phyloP scores from a whole-genome alignment of 2,113 vertebrate genomes.

The Thomomys bottae region DNA sequence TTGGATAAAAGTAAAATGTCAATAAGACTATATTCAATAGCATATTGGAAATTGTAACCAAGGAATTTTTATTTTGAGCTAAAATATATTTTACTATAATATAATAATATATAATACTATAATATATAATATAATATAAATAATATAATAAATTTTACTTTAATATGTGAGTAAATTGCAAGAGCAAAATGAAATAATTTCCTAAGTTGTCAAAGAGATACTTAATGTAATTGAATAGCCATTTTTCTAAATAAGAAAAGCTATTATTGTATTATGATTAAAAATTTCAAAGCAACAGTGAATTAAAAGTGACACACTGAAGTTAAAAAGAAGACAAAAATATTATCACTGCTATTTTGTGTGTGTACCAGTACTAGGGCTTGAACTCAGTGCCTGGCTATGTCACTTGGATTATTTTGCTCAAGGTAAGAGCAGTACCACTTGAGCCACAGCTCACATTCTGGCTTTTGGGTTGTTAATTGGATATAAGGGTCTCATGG shows the following conservation, averaged over 20 bases:
- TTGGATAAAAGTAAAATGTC: too few species aligned
- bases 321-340: constrained; percentile 35
- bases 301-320: constrained; percentile 43
- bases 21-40: too few species aligned
- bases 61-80: constrained; percentile 40
- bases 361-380: background rate
- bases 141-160: too few species aligned
- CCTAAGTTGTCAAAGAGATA: constrained; percentile 32
- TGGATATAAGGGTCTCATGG: too few species aligned
- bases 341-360: background rate
- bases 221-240: constrained; percentile 31
- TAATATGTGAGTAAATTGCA: constrained; percentile 17
- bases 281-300: constrained; percentile 45
- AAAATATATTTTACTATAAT: constrained; percentile 43
- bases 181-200: constrained; percentile 41
- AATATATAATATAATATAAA: too few species aligned
- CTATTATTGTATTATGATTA: constrained; percentile 31
- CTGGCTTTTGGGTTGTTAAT: too few species aligned
- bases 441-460: too few species aligned
- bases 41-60: background rate
- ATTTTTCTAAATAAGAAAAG: constrained; percentile 61
- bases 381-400: too few species aligned
- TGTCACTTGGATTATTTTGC: too few species aligned
- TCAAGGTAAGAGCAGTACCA: too few species aligned
- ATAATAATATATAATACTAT: too few species aligned